A percentile compares a stretch with the other conserved stretches of the same genome.
Evolutionary conservation across 2,797 vertebrate species (phyloP).

Genomic region (Poecilia wingei): DNA sequence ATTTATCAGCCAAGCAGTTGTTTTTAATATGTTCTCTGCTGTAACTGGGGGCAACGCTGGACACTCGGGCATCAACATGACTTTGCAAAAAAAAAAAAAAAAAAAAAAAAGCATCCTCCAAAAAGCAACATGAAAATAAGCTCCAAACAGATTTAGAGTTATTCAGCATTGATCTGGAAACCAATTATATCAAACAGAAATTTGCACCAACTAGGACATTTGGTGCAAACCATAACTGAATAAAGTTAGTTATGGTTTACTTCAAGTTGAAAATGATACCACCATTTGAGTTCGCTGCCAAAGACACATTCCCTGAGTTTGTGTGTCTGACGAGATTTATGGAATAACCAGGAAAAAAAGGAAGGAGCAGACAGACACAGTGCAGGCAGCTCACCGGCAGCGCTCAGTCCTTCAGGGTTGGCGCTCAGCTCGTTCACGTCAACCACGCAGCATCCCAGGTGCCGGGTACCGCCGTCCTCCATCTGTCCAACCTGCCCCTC

Average conservation of each 20-base stretch:
- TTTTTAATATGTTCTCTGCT: constrained; percentile 3
- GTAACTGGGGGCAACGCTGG: background rate
- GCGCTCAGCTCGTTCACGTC: constrained; percentile 75
- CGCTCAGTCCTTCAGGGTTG: constrained; percentile 68
- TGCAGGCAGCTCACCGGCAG: constrained; percentile 70
- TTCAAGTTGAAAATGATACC: constrained; percentile 17
- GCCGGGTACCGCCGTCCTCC: constrained; percentile 74
- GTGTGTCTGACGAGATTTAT: constrained; percentile 3
- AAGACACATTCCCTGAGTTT: constrained; percentile 10
- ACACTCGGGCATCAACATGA: background rate
- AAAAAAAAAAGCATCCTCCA: background rate
- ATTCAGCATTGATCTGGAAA: background rate
- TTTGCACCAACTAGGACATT: background rate
- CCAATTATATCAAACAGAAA: background rate
- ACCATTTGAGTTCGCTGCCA: constrained; percentile 14
- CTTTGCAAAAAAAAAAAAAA: constrained; percentile 5
- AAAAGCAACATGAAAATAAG: background rate
- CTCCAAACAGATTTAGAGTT: background rate
- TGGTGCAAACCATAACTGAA: background rate
- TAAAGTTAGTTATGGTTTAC: constrained; percentile 30
- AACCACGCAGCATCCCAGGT: constrained; percentile 76
- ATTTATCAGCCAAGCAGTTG: constrained; percentile 5
- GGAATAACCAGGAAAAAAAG: constrained; percentile 3
- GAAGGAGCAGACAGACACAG: constrained; percentile 36
- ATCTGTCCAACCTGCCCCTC: constrained; percentile 67